Percentiles rank a stretch among this genome's conserved stretches.
Evolutionary conservation across 2,797 vertebrate species (phyloP).

Genomic region (Selene dorsalis): DNA sequence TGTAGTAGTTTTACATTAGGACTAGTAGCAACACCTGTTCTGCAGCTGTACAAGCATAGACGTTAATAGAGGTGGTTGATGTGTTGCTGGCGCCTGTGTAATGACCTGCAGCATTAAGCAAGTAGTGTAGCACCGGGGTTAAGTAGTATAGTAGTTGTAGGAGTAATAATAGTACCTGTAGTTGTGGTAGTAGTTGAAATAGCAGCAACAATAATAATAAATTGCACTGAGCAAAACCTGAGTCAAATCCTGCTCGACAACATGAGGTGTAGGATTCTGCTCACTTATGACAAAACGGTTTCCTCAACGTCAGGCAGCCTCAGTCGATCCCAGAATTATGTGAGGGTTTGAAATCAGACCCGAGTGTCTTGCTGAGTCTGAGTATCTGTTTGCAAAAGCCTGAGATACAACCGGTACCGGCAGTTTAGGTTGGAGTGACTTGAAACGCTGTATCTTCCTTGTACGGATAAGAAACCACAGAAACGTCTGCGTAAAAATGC

Average conservation of each 20-base stretch:
- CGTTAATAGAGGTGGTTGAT: slow-evolving; percentile 44
- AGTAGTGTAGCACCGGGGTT: slow-evolving; percentile 78
- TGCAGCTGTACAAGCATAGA: slow-evolving; percentile 65
- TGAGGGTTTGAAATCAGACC: slow-evolving; percentile 50
- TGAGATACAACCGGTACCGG: slow-evolving; percentile 76
- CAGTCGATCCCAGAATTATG: slow-evolving; percentile 62
- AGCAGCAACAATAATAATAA: slow-evolving; percentile 79
- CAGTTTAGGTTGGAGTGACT: slow-evolving; percentile 74
- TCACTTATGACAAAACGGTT: slow-evolving; percentile 45
- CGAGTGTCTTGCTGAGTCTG: slow-evolving; percentile 34
- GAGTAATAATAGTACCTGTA: slow-evolving; percentile 58
- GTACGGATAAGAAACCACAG: slow-evolving; percentile 41
- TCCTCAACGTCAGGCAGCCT: slow-evolving; percentile 56
- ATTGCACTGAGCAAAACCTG: slow-evolving; percentile 82
- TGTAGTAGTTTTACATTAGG: slow-evolving; percentile 45
- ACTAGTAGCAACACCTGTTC: slow-evolving; percentile 50
- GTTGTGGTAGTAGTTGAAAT: slow-evolving; percentile 71
- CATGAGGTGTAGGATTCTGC: slow-evolving; percentile 64
- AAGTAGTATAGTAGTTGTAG: slow-evolving; percentile 60
- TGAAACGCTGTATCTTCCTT: slow-evolving; percentile 45
- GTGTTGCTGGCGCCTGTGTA: slow-evolving; percentile 69
- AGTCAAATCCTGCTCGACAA: slow-evolving; percentile 76
- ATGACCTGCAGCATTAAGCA: slow-evolving; percentile 75
- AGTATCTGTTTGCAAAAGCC: slow-evolving; percentile 67
- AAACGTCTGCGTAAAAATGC: slow-evolving; percentile 35